Percentiles rank a stretch among this genome's conserved stretches.
Evolutionary conservation across 1,140 invertebrate genomes (phyloP).

Genomic region (Batillaria attramentaria): DNA sequence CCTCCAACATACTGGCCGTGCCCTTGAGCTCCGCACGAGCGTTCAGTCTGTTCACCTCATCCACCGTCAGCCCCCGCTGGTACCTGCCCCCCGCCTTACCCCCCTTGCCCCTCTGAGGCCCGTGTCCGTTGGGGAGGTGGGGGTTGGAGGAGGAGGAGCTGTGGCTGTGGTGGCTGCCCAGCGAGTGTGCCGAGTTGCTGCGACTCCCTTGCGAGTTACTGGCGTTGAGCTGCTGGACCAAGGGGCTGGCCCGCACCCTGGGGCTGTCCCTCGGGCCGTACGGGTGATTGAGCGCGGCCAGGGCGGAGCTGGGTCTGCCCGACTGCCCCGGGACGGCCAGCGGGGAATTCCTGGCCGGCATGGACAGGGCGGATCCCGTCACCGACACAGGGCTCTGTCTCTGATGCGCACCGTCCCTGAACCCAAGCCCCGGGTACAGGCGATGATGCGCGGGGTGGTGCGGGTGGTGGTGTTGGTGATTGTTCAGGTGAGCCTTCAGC

Average conservation of each 20-base stretch:
- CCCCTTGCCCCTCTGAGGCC: neutral
- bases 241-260: constrained; percentile 29
- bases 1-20: constrained; percentile 91
- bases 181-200: constrained; percentile 43
- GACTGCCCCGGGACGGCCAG: constrained; percentile 8
- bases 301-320: constrained; percentile 39
- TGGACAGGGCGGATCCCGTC: constrained; percentile 41
- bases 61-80: constrained; percentile 83
- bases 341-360: constrained; percentile 31
- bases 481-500: constrained; percentile 42
- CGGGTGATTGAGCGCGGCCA: constrained; percentile 29
- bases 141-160: constrained; percentile 44
- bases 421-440: neutral
- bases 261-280: constrained; percentile 21
- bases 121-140: constrained; percentile 22
- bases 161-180: constrained; percentile 47
- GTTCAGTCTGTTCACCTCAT: constrained; percentile 93
- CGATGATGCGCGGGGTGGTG: constrained; percentile 16
- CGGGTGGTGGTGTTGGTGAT: constrained; percentile 44
- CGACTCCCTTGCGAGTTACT: constrained; percentile 35
- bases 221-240: constrained; percentile 41
- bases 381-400: constrained; percentile 41
- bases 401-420: constrained; percentile 34
- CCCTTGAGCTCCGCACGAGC: constrained; percentile 83
- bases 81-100: constrained; percentile 1